Base-by-base conservation (phyloP, 2,113 vertebrate species). In the Sardina pilchardus region DNA sequence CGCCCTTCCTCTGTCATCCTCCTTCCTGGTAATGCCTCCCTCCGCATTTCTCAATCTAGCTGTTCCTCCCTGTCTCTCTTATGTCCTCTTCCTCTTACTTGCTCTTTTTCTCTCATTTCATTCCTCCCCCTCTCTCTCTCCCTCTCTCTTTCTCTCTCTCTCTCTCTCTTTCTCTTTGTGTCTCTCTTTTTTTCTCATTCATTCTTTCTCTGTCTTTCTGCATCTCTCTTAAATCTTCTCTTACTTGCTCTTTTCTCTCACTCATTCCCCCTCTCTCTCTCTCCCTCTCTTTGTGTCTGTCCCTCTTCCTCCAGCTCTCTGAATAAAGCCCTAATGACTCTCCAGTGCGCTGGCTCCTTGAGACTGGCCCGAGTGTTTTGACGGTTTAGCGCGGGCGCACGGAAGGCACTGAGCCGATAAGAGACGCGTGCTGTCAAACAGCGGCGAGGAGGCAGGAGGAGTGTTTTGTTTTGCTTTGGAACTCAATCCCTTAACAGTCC, bases 311-410 rank as follows among this genome's bases (percentile, higher is more conserved):
- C 86, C 63, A 48, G 50, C 81, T 63, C 45, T 67, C 63, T 26
- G 83, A 63, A 91, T 71, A 36, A 0, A 21, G 17, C 10, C 63
- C 5, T 81, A 56, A 87, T 87, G 56, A 5, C 82, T 56, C 47
- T 86, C 1, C 47, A 83, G 59, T 86, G 24, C 8, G 47, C 16
- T 81, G 5, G 19, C 78, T 83, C 78, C 59, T 81, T 48, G 30
- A 30, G 48, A 83, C n/a, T 24, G 17, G 39, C 26, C 19, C 0
- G 47, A 63, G 50, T 34, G 81, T 81, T 83, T 34, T 0, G 43
- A 56, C 47, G 44, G 83, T 80, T 63, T 71, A 71, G 26, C 63
- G 7, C 3, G 2, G 30, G 26, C 39, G 3, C n/a, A 26, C 43
- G 30, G 42, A 86, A 75, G 24, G 19, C 80, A 59, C 42, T 80